Evolutionary conservation across 2,113 vertebrate species (phyloP).

Genomic region (Osmerus eperlanus): DNA sequence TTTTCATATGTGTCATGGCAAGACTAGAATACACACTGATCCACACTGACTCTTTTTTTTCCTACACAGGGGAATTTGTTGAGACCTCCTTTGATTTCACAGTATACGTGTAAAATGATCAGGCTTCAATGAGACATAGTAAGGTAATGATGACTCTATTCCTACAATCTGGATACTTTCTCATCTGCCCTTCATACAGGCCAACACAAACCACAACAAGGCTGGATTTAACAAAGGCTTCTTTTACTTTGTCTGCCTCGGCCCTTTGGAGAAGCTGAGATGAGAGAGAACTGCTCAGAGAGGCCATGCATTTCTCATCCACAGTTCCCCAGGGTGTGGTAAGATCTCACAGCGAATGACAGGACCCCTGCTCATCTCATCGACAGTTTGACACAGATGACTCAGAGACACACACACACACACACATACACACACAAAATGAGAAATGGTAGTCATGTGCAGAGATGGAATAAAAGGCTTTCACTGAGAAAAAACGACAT

Average conservation of each 20-base stretch:
- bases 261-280: not conserved
- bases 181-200: not conserved
- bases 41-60: too few species aligned
- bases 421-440: not conserved
- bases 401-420: not conserved
- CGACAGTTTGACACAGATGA: conserved; percentile 32
- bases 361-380: conserved; percentile 52
- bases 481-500: too few species aligned
- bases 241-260: conserved; percentile 1
- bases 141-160: too few species aligned
- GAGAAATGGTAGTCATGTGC: not conserved
- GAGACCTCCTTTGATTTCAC: not conserved
- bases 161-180: not conserved
- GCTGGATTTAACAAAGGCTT: not conserved
- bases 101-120: too few species aligned
- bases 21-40: too few species aligned
- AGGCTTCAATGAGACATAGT: too few species aligned
- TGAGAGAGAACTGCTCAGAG: conserved; percentile 32
- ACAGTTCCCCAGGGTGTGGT: conserved; percentile 23
- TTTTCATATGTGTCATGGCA: conserved; percentile 25
- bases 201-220: not conserved
- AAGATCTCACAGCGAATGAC: conserved; percentile 41
- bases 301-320: conserved; percentile 43
- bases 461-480: conserved; percentile 12
- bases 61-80: too few species aligned